Base-by-base conservation (phyloP, 2,113 vertebrate genomes). In the Dasyprocta punctata region DNA sequence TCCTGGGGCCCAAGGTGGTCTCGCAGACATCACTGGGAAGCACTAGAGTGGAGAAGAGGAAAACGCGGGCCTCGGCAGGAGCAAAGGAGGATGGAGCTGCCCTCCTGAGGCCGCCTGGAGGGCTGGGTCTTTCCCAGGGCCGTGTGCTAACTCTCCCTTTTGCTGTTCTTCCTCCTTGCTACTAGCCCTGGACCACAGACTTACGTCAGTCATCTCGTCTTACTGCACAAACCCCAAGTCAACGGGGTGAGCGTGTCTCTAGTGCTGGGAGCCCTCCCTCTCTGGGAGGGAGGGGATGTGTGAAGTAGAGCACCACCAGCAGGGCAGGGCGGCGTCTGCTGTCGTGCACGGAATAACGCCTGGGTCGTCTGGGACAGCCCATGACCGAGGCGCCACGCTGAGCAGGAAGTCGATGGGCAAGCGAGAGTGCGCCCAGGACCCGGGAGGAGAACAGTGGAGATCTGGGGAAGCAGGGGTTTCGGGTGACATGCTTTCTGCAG, bases 331-430 rank as follows among this genome's bases (percentile, higher is more conserved):
- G 0, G 33, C 17, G 28, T 30, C 60, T 16, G 52, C 5, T 78
- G 49, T 24, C 80, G 17, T n/a, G 63, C 44, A 20, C 26, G 12
- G 73, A 54, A 20, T 36, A 65, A 67, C 16, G 12, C 44, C 54
- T 5, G 85, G 60, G 44, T 69, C 36, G 20, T 47, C 58, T 41
- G 49, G 71, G 65, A 14, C 1, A 38, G 41, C 3, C 20, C 16
- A 1, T 26, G 7, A 1, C 20, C 14, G 22, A 0, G 44, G 36
- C 44, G 7, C 41, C 17, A 6, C 33, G 0, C 2, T 47, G 61
- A 71, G 0, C 0, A 56, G 61, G 14, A 86, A 71, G 56, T 78
- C 16, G 71, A 24, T 1, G 47, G 81, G 54, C 60, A 75, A 61
- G 54, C 38, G 61, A 61, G 85, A 38, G 47, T 22, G 22, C 0